A percentile compares a stretch with the other conserved stretches of the same genome.
phyloP scores from a whole-genome alignment of 2,888 invertebrate genomes.

The Lymantria dispar region DNA sequence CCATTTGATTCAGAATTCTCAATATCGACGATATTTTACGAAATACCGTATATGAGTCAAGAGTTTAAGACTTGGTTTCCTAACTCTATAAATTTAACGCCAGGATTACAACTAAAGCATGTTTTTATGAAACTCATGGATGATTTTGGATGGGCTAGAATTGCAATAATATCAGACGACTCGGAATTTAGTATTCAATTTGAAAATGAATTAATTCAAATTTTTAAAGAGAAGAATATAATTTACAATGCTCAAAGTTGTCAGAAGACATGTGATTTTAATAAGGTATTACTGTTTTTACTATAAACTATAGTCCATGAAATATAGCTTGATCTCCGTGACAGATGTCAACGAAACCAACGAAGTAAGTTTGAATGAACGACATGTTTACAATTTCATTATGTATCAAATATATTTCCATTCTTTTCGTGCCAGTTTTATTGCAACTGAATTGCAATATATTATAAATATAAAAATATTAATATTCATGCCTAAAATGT shows the following conservation, averaged over 20 bases:
- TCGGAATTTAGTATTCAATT: conserved; percentile 33
- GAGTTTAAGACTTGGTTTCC: conserved; percentile 8
- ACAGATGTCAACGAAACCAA: too few relatives aligned
- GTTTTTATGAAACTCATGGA: conserved; percentile 28
- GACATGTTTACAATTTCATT: too few relatives aligned
- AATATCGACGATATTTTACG: conserved; percentile 27
- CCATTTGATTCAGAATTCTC: conserved; percentile 9
- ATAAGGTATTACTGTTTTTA: neutral
- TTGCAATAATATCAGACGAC: conserved; percentile 45
- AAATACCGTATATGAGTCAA: conserved; percentile 10
- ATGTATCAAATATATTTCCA: too few relatives aligned
- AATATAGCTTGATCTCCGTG: too few relatives aligned
- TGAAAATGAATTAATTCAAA: conserved; percentile 25
- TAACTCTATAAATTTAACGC: conserved; percentile 14
- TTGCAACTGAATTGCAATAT: too few relatives aligned
- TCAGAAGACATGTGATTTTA: conserved; percentile 21
- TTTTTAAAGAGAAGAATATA: conserved; percentile 26
- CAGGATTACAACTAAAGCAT: conserved; percentile 14
- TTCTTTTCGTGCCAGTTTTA: too few relatives aligned
- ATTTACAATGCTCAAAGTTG: conserved; percentile 26
- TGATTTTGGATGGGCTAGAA: conserved; percentile 32
- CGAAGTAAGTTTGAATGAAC: too few relatives aligned
- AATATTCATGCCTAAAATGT: too few relatives aligned
- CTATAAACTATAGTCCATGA: too few relatives aligned
- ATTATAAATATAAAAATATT: too few relatives aligned